Conservation (phyloP, 92 coral and sea anemone genomes). For the Bergia sp. region DNA sequence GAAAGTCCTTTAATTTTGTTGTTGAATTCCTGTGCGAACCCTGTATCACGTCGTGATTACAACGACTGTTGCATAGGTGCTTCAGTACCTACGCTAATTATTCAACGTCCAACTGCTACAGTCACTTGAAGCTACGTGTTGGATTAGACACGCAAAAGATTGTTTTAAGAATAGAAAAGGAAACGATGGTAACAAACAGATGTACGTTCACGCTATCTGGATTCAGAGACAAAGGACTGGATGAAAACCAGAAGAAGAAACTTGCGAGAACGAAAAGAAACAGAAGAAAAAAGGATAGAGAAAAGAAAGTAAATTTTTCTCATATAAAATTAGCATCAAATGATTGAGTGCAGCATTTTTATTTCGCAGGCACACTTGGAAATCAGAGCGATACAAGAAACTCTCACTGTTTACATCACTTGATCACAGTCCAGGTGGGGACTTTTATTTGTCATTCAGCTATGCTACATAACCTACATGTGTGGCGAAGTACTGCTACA, state of each 20-base stretch:
- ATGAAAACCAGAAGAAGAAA: not conserved
- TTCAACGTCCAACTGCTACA: too few species aligned
- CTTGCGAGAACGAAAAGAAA: not conserved
- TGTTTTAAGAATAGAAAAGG: too few species aligned
- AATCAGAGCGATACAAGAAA: constrained; percentile 88
- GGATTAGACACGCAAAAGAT: too few species aligned
- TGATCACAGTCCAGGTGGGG: constrained; percentile 73
- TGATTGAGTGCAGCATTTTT: not conserved
- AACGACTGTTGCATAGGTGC: too few species aligned
- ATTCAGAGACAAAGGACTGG: not conserved
- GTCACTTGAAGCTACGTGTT: too few species aligned
- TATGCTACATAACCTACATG: not conserved
- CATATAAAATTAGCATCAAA: not conserved
- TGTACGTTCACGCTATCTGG: not conserved
- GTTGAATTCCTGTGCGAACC: too few species aligned
- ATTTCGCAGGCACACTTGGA: constrained; percentile 92
- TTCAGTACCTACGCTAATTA: too few species aligned
- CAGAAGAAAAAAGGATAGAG: not conserved
- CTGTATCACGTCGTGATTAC: too few species aligned
- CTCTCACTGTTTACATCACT: constrained; percentile 81
- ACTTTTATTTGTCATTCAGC: not conserved
- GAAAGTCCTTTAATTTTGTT: too few species aligned
- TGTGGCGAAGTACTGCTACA: not conserved
- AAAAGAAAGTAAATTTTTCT: not conserved
- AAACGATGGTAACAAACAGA: too few species aligned